Evolutionary conservation across 2,888 invertebrate genomes (phyloP).

Genomic region (Nycteola revayana): DNA sequence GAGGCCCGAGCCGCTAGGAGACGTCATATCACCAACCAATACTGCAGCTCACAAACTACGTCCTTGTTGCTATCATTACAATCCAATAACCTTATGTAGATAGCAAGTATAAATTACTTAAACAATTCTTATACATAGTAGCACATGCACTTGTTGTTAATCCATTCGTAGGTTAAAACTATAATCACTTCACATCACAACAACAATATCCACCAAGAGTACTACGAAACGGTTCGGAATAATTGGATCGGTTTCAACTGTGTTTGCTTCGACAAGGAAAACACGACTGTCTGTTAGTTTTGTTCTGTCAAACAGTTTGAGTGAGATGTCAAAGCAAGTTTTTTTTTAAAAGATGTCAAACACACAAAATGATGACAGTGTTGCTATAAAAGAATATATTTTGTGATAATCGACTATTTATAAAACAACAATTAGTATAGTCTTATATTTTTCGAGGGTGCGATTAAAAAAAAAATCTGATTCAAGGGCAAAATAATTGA

Average conservation of each 20-base stretch:
- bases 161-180: not conserved
- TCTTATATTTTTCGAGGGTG: too few relatives aligned
- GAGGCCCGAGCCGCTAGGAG: slow-evolving; percentile 49
- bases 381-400: too few relatives aligned
- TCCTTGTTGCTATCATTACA: slow-evolving; percentile 48
- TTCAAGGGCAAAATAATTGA: too few relatives aligned
- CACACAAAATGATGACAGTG: too few relatives aligned
- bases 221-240: slow-evolving; percentile 4
- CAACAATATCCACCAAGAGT: slow-evolving; percentile 4
- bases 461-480: too few relatives aligned
- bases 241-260: slow-evolving; percentile 8
- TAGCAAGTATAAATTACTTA: slow-evolving; percentile 13
- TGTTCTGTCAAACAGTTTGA: not conserved
- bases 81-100: slow-evolving; percentile 33
- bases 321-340: too few relatives aligned
- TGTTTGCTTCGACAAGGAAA: slow-evolving; percentile 4
- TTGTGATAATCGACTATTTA: too few relatives aligned
- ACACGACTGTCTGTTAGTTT: not conserved
- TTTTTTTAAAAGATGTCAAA: too few relatives aligned
- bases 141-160: not conserved
- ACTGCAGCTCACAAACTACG: slow-evolving; percentile 36
- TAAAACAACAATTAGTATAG: too few relatives aligned
- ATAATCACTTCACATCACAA: slow-evolving; percentile 19
- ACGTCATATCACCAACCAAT: slow-evolving; percentile 53
- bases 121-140: not conserved